Evolutionary conservation across 2,888 invertebrate species (phyloP), one percentile per base, ranked within the genome.

Genomic region (Melikaiella ostensackeni): DNA sequence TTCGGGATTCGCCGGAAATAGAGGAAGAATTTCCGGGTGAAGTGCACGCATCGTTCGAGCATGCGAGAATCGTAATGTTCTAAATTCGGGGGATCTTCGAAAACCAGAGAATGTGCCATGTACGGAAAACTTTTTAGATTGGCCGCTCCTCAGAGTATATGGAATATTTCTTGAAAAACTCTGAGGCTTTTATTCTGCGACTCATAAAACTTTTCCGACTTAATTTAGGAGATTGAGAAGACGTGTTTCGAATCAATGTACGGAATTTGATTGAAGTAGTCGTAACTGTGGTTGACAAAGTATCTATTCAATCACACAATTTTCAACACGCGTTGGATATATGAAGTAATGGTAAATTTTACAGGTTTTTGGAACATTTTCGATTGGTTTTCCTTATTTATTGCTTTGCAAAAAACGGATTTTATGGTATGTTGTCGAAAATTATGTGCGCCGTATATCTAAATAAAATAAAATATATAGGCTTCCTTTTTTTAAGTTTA

Each of bases 1-100:
- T 83, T 78, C 64, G 46, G 57, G 75, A 78, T 81, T 75, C 66
- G 46, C 59, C 33, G 38, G 59, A 30, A 73, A 55, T 55, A 55
- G 21, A 21, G 55, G 55, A 55, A 55, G 30, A 73, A 73, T 50
- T 73, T 70, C 50, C 55, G 55, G 55, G n/a, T 55, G 55, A 55
- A 55, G 21, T 55, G 55, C 55, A 21, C 55, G 21, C 21, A 55
- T 55, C 55, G 21, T 55, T 21, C 55, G 55, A 55, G 55, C 55
- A 55, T 55, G 55, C 55, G 21, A 55, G 21, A 55, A 55, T 55
- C n/a, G 55, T 55, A 55, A 55, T 55, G 55, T 55, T 55, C 55
- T 55, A 55, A 55, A 55, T 55, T 55, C 55, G 11, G 11, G 21
- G 55, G 55, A 55, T 55, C 21, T 55, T 55, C 55, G 50, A 55